Evolutionary conservation across 2,888 invertebrate species (phyloP), one percentile per base, ranked within the genome.

Genomic region (Eupeodes luniger): DNA sequence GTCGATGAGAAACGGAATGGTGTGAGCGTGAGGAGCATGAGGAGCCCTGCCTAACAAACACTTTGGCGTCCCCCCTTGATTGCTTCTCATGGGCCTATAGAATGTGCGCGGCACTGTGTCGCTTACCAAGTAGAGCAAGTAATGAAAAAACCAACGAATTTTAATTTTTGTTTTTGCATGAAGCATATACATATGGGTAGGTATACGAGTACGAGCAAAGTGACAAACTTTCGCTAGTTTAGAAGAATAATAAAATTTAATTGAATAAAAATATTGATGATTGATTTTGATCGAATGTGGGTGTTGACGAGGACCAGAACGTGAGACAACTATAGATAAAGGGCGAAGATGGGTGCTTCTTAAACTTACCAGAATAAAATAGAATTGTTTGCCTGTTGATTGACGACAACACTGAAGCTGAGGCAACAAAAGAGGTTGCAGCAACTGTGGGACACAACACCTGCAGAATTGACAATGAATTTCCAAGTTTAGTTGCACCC

Each of bases 331-430:
- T 4, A 16, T 44, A 47, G 51, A 40, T 51, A 27, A n/a, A 12
- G 19, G 40, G 40, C 44, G 62, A 57, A 34, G 27, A 34, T 77
- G 36, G 9, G n/a, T 27, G 44, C 34, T 59, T 59, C 19, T 74
- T 12, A 61, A 11, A 88, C 88, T 88, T 88, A 88, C 88, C 88
- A 85, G 85, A 88, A 85, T 85, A 88, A 72, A 61, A 69, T 85
- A 64, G 53, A 85, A 85, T 64, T 57, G 69, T 81, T 88, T 85
- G 88, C 88, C 88, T 88, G 88, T 88, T 88, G 88, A 88, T 88
- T 85, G 85, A 88, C 49, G 75, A 67, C 72, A 27, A 75, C 76
- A 64, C 10, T 55, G 76, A 47, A 34, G 85, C 5, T 40, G 40
- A 44, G 61, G 55, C 53, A 62, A 80, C 36, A 59, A 51, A n/a